Conservation (phyloP, 2,888 invertebrate genomes). For the Halictus quadricinctus region DNA sequence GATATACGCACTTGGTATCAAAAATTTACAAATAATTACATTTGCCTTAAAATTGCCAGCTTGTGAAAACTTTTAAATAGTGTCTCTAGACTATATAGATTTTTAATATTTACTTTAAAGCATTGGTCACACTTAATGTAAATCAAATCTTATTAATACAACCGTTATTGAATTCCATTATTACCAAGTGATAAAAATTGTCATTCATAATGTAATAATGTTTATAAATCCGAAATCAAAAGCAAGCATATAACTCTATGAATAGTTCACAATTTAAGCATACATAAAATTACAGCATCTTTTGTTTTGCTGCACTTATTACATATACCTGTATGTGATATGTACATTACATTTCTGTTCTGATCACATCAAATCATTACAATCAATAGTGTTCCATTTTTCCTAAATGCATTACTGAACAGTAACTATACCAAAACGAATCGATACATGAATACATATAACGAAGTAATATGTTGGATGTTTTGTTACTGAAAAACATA, state of each 20-base stretch:
- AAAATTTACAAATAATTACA: slow-evolving; percentile 69
- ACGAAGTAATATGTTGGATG: background rate
- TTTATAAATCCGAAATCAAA: slow-evolving; percentile 35
- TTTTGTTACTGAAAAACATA: slow-evolving; percentile 26
- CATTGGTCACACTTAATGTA: slow-evolving; percentile 34
- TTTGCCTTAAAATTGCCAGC: slow-evolving; percentile 75
- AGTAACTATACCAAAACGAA: background rate
- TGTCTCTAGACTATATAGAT: slow-evolving; percentile 33
- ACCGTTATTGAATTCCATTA: slow-evolving; percentile 23
- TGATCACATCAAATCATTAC: slow-evolving; percentile 37
- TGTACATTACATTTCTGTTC: slow-evolving; percentile 32
- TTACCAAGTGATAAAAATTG: slow-evolving; percentile 22
- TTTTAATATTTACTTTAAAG: slow-evolving; percentile 42
- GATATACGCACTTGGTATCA: slow-evolving; percentile 43
- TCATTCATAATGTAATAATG: slow-evolving; percentile 27
- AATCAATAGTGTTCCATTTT: slow-evolving; percentile 16
- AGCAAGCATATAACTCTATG: slow-evolving; percentile 15
- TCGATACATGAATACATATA: background rate
- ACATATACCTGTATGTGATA: slow-evolving; percentile 10
- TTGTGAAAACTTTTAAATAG: slow-evolving; percentile 46
- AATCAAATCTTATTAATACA: slow-evolving; percentile 35
- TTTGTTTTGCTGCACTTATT: slow-evolving; percentile 18
- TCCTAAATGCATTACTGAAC: slow-evolving; percentile 2
- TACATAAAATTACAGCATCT: slow-evolving; percentile 21
- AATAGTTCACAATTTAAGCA: slow-evolving; percentile 31